Evolutionary conservation across 2,797 vertebrate species (phyloP).

Genomic region (Falco biarmicus): DNA sequence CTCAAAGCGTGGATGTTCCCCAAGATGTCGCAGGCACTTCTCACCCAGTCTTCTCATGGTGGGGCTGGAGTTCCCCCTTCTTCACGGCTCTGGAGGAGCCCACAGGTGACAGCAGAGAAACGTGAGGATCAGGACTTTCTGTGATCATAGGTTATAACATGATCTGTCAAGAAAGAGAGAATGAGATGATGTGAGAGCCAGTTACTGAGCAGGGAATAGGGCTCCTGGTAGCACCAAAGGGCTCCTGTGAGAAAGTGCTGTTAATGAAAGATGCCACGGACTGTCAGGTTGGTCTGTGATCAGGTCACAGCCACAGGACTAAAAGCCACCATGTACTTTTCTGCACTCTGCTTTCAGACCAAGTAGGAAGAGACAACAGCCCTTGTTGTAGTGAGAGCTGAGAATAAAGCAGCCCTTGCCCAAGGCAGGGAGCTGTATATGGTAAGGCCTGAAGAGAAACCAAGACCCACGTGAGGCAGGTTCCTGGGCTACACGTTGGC

Average conservation of each 20-base stretch:
- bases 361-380: background rate
- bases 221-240: background rate
- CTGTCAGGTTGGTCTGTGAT: background rate
- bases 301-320: background rate
- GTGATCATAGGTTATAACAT: conserved; percentile 66
- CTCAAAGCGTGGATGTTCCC: background rate
- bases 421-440: background rate
- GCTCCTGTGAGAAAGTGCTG: conserved; percentile 1
- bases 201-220: background rate
- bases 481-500: background rate
- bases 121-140: conserved; percentile 55
- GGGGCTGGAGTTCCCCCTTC: conserved; percentile 51
- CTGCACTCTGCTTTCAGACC: background rate
- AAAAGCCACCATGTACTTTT: background rate
- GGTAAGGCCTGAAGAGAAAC: background rate
- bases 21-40: conserved; percentile 35
- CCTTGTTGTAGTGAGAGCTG: background rate
- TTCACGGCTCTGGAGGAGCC: conserved; percentile 40
- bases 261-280: background rate
- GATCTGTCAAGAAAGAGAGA: conserved; percentile 72
- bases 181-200: conserved; percentile 59
- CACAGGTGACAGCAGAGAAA: conserved; percentile 60
- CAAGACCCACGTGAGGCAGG: background rate
- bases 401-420: background rate
- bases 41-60: conserved; percentile 51